These are phyloP conservation scores for Hesperia comma DNA, from an alignment of 2,888 invertebrate genomes.

Conservation along the genomic window DNA sequence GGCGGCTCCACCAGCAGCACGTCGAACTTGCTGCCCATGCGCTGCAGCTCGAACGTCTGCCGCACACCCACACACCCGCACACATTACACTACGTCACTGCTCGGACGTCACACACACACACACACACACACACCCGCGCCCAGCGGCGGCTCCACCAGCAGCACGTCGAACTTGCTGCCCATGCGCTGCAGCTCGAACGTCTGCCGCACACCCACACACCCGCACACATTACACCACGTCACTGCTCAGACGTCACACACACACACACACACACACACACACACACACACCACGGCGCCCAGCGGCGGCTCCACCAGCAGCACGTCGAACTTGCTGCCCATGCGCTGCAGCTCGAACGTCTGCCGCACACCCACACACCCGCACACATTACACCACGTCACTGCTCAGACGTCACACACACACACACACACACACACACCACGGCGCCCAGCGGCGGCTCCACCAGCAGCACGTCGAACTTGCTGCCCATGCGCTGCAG, in stretches of 20 bases:
- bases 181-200: conserved; percentile 93
- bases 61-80: background rate
- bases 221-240: too few relatives aligned
- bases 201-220: conserved; percentile 58
- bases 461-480: conserved; percentile 98
- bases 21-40: conserved; percentile 96
- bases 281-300: conserved; percentile 90
- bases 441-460: conserved; percentile 92
- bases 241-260: too few relatives aligned
- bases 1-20: conserved; percentile 98
- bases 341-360: conserved; percentile 93
- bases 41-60: conserved; percentile 91
- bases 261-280: too few relatives aligned
- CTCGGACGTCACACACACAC: too few relatives aligned
- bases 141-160: conserved; percentile 96
- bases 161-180: conserved; percentile 98
- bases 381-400: too few relatives aligned
- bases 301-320: conserved; percentile 97
- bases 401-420: too few relatives aligned
- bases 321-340: conserved; percentile 97
- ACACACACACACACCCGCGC: conserved; percentile 58
- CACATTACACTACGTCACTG: too few relatives aligned
- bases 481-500: conserved; percentile 93
- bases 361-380: conserved; percentile 53
- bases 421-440: conserved; percentile 56